phyloP scores from a whole-genome alignment of 2,113 vertebrate genomes.

The Cyanoliseus patagonus region DNA sequence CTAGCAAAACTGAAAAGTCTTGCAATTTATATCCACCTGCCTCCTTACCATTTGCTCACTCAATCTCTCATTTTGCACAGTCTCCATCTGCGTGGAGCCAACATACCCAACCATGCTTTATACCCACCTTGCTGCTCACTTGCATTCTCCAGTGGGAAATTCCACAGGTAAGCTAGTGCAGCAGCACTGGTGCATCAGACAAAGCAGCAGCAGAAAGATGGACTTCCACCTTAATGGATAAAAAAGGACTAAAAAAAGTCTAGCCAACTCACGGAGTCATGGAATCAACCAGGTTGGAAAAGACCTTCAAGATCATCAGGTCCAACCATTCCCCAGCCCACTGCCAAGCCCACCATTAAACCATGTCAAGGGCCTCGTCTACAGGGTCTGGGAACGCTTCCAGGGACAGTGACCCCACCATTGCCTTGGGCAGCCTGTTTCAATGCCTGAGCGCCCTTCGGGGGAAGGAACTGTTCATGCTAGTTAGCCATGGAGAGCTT shows the following conservation, averaged over 20 bases:
- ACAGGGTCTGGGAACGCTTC: background rate
- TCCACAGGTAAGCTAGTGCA: background rate
- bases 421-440: background rate
- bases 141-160: background rate
- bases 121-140: conserved; percentile 11
- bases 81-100: conserved; percentile 52
- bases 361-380: background rate
- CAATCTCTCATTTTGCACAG: conserved; percentile 38
- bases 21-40: conserved; percentile 2
- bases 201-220: background rate
- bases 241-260: background rate
- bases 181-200: background rate
- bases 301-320: background rate
- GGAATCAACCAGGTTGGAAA: background rate
- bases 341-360: background rate
- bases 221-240: background rate
- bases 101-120: conserved; percentile 53
- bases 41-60: conserved; percentile 62
- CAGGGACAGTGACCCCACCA: background rate
- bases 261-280: background rate
- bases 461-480: background rate
- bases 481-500: background rate
- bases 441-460: background rate
- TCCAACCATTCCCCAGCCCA: background rate
- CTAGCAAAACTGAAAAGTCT: conserved; percentile 30